Base-by-base conservation (phyloP, 2,888 invertebrate genomes). In the Iphiclides podalirius region DNA sequence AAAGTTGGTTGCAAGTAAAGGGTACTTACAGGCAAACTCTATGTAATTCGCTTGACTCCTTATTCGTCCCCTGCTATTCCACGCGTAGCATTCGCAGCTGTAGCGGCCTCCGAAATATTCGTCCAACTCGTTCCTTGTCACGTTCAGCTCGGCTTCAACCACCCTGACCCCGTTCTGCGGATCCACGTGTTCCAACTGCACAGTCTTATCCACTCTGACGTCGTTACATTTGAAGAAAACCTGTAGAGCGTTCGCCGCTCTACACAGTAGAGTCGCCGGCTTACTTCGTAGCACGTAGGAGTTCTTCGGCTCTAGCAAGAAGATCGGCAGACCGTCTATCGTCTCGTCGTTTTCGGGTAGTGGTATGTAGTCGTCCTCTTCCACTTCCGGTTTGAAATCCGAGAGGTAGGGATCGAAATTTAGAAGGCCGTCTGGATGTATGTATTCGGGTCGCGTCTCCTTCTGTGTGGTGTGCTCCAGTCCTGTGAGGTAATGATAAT, bases 181-280 rank as follows among this genome's bases (percentile, higher is more conserved):
- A 67, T 96, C 94, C 4, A 94, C 94, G 63, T 94, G 94, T 59
- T 93, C 93, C 58, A 92, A 90, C 58, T 93, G 92, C 33, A 90
- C 89, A 41, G 93, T 91, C 48, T 77, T 84, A 47, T 90, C 90
- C 1, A 72, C 72, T 52, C 84, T 83, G 0, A 89, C 89, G 40
- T 92, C 93, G 73, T 96, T 96, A 79, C 97, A 97, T 67, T 93
- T 92, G 84, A 96, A 96, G 71, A 75, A 85, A 8, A 92, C 93
- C 78, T 95, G 93, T n/a, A 97, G 90, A 13, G 98, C 96, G 78
- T 97, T 95, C 3, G 96, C 94, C 0, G 97, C 98, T 64, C 94
- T 92, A 73, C 99, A 99, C 43, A 93, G 91, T 23, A 99, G 86
- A 1, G 92, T 93, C 0, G 97, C 97, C 23, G 98, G 96, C 63